phyloP scores from a whole-genome alignment of 2,113 vertebrate genomes.

The Callithrix jacchus region DNA sequence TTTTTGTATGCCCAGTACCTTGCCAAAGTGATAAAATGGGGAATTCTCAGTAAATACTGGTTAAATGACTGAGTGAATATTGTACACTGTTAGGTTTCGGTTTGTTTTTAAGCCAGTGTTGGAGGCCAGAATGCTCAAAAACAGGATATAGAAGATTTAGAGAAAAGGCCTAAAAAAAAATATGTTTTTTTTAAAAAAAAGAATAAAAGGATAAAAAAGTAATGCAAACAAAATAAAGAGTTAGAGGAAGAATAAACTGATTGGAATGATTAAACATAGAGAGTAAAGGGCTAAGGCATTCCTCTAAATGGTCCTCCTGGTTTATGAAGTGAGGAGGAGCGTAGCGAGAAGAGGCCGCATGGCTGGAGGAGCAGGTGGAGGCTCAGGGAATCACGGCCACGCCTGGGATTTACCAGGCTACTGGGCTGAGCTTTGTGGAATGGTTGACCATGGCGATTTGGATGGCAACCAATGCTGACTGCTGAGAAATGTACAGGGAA shows the following conservation, averaged over 20 bases:
- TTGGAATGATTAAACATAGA: neutral
- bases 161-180: neutral
- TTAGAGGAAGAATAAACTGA: neutral
- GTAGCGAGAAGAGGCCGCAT: rapidly evolving
- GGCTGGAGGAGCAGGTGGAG: neutral
- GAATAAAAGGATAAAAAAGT: neutral
- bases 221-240: neutral
- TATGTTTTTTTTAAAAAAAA: neutral
- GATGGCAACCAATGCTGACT: conserved; percentile 23
- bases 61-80: neutral
- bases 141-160: neutral
- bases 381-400: rapidly evolving
- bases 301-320: neutral
- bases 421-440: neutral
- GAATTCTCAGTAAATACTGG: neutral
- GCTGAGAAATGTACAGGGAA: conserved; percentile 7
- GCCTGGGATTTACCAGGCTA: neutral
- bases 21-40: neutral
- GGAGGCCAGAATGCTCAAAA: neutral
- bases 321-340: neutral
- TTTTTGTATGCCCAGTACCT: neutral
- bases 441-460: neutral
- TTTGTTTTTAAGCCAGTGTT: neutral
- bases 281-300: neutral
- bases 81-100: neutral